Base-by-base conservation (phyloP, 2,888 invertebrate species). In the Thereva nobilitata region DNA sequence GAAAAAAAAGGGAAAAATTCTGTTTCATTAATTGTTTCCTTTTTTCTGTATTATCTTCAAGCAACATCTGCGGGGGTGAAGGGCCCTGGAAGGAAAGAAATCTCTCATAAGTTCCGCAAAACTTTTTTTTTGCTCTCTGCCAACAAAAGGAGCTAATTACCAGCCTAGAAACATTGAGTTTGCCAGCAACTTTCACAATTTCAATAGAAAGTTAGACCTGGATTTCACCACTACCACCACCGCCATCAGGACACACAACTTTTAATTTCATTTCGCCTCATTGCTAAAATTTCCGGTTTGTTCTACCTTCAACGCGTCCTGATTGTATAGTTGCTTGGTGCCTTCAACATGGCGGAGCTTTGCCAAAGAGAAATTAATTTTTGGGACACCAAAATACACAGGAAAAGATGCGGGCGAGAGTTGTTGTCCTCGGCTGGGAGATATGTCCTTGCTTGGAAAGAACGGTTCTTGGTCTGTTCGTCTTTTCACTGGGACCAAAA, bases 201-300 rank as follows among this genome's bases (percentile, higher is more conserved):
- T 61, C 61, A 61, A 61, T 61, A 50, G 61, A 61, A 61, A 61
- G 35, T 61, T 61, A 50, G 49, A 23, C 23, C 23, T 23, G 23
- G 23, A 23, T 23, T 23, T 2, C 23, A 23, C 23, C 23, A 23
- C 23, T 23, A 23, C 23, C 23, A 23, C 23, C 23, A 23, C 61
- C 50, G 50, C 50, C 40, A 49, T 49, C 50, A 50, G 34, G 49
- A 49, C 61, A 45, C 61, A 61, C 40, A 61, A 61, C 50, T 61
- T 61, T 61, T 61, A 61, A 61, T 61, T 61, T 61, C 61, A 61
- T 61, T 61, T 61, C 61, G 61, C 38, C 61, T 50, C 61, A 61
- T 61, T 61, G 61, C 49, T 23, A 61, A 61, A 61, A 61, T 50
- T 61, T 61, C 61, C 61, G 61, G 61, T 41, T 50, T 35, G 41